Evolutionary conservation across 2,797 vertebrate genomes (phyloP).

Genomic region (Danionella dracula): DNA sequence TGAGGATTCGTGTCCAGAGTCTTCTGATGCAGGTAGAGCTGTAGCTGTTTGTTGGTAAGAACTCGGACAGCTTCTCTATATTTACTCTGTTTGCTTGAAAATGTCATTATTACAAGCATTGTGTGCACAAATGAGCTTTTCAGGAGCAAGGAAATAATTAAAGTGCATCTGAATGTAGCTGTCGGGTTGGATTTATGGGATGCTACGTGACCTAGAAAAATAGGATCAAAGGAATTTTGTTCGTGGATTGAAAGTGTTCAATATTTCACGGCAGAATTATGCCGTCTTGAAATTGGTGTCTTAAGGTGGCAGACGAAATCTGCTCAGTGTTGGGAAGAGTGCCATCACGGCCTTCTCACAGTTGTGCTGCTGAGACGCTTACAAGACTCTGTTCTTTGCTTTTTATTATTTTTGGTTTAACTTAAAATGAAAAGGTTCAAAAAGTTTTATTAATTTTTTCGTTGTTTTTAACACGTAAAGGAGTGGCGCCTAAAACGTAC

Average conservation of each 20-base stretch:
- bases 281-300: too few relatives aligned
- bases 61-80: not conserved
- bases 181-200: constrained; percentile 38
- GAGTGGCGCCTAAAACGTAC: too few relatives aligned
- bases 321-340: not conserved
- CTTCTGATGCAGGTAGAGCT: not conserved
- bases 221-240: constrained; percentile 52
- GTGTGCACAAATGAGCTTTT: constrained; percentile 33
- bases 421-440: too few relatives aligned
- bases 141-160: constrained; percentile 43
- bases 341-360: not conserved
- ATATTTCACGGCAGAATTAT: constrained; percentile 42
- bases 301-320: constrained; percentile 1
- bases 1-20: not conserved
- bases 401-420: too few relatives aligned
- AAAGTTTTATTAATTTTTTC: too few relatives aligned
- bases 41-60: constrained; percentile 10
- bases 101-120: constrained; percentile 22
- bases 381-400: too few relatives aligned
- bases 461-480: too few relatives aligned
- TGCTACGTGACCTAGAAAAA: constrained; percentile 43
- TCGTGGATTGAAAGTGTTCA: constrained; percentile 43
- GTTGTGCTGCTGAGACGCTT: not conserved
- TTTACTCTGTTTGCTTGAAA: constrained; percentile 7
- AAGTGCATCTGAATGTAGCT: constrained; percentile 42